Percentiles rank a stretch among this genome's conserved stretches.
phyloP scores from a whole-genome alignment of 2,888 invertebrate genomes.

The Conchocele bisecta region DNA sequence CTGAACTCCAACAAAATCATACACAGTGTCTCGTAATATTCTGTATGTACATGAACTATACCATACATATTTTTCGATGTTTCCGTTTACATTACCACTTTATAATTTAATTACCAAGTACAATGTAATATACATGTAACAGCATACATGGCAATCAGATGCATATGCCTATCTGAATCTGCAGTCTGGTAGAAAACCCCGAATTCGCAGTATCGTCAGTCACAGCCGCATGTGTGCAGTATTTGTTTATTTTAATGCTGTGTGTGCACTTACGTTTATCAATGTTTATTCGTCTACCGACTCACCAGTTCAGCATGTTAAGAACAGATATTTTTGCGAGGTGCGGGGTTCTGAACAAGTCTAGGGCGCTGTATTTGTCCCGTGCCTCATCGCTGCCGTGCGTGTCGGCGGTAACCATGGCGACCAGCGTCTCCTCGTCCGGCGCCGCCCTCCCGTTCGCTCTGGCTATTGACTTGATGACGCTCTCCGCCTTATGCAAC shows the following conservation, averaged over 20 bases:
- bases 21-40: neutral
- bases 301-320: slow-evolving; percentile 51
- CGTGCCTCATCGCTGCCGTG: slow-evolving; percentile 16
- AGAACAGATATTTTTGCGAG: slow-evolving; percentile 43
- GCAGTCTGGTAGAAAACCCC: too few relatives aligned
- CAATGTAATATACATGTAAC: too few relatives aligned
- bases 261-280: too few relatives aligned
- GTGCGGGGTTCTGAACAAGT: slow-evolving; percentile 34
- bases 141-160: too few relatives aligned
- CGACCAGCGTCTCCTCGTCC: slow-evolving; percentile 31
- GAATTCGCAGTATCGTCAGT: too few relatives aligned
- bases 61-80: too few relatives aligned
- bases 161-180: too few relatives aligned
- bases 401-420: neutral
- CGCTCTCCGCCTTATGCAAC: slow-evolving; percentile 42
- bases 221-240: neutral
- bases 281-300: too few relatives aligned
- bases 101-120: too few relatives aligned
- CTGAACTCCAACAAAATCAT: slow-evolving; percentile 4
- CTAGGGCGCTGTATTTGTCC: slow-evolving; percentile 49
- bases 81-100: too few relatives aligned
- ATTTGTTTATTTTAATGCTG: too few relatives aligned
- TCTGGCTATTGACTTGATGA: slow-evolving; percentile 46
- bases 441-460: slow-evolving; percentile 42
- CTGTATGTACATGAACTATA: too few relatives aligned